Evolutionary conservation across 2,888 invertebrate genomes (phyloP), one percentile per base, ranked within the genome.

Genomic region (Meliscaeva auricollis): DNA sequence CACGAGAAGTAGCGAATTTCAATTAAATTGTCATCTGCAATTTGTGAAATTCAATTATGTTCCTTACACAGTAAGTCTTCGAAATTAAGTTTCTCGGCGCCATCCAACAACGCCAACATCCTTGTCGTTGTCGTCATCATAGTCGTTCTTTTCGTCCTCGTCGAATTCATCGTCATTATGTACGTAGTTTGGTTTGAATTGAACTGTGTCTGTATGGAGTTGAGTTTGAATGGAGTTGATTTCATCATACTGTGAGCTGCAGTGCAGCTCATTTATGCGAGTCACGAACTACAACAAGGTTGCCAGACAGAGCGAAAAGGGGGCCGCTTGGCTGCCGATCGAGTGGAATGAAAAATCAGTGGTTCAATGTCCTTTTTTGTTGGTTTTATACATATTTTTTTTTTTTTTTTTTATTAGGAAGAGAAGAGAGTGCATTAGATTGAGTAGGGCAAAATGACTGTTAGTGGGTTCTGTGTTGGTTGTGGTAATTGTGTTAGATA

Each of bases 21-120:
- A 85, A 76, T 85, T 85, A 85, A 81, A 85, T 85, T 85, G 81
- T 81, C 85, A 81, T 85, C 85, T 85, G 81, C 85, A 85, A 85
- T 85, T 85, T 85, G 76, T 77, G 81, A 26, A 64, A 81, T 85
- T 85, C 85, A 81, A 85, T 85, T 85, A 85, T 77, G 68, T 77
- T 74, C 64, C 73, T 58, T 50, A 58, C 81, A 69, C 81, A 85
- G 85, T 69, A 62, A 85, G 85, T 73, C 69, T 44, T 41, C 62
- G 76, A 70, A 85, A 85, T 85, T 85, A 85, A 85, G 77, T 77
- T 85, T 64, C 7, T 68, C 66, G 56, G 48, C 44, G 41, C 26
- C 26, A 26, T 2, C 26, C 68, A 80, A 52, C 76, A 68, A 22
- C 60, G 66, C 60, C 30, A 30, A 26, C 26, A 15, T 17, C 58